Conservation (phyloP, 2,888 invertebrate species). For the Parnassius glacialis region DNA sequence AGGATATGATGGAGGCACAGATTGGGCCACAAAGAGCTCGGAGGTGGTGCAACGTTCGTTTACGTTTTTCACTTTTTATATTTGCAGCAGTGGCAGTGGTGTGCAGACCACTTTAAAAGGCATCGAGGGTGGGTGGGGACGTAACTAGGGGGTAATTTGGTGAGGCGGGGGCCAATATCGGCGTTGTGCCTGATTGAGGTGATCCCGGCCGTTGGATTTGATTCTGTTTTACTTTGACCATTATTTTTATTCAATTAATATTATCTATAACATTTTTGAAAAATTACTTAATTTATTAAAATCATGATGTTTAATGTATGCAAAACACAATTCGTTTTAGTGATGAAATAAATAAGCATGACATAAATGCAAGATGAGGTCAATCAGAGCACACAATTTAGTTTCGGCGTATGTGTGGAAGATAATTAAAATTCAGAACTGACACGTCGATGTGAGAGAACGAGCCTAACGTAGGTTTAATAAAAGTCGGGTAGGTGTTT, state of each 20-base stretch:
- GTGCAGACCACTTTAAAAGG: constrained; percentile 80
- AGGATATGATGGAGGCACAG: constrained; percentile 74
- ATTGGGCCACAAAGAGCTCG: constrained; percentile 80
- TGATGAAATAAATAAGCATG: not conserved
- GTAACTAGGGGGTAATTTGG: constrained; percentile 80
- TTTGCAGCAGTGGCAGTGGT: constrained; percentile 75
- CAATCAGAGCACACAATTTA: not conserved
- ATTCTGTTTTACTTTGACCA: constrained; percentile 56
- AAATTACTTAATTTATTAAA: no score
- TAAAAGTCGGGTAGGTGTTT: constrained; percentile 77
- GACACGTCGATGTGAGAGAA: constrained; percentile 35
- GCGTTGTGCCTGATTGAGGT: constrained; percentile 77
- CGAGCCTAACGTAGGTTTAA: constrained; percentile 60
- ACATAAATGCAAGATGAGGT: not conserved
- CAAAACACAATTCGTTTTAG: not conserved
- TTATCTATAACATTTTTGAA: no score
- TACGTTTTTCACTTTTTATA: constrained; percentile 77
- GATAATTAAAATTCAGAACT: constrained; percentile 23
- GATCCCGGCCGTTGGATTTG: constrained; percentile 67
- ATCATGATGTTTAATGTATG: no score
- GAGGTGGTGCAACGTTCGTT: constrained; percentile 74
- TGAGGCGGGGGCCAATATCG: constrained; percentile 77
- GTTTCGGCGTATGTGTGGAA: not conserved
- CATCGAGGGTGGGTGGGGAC: constrained; percentile 69
- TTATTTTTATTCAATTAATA: constrained; percentile 56